phyloP scores from a whole-genome alignment of 2,797 vertebrate species.

The Octomys mimax region DNA sequence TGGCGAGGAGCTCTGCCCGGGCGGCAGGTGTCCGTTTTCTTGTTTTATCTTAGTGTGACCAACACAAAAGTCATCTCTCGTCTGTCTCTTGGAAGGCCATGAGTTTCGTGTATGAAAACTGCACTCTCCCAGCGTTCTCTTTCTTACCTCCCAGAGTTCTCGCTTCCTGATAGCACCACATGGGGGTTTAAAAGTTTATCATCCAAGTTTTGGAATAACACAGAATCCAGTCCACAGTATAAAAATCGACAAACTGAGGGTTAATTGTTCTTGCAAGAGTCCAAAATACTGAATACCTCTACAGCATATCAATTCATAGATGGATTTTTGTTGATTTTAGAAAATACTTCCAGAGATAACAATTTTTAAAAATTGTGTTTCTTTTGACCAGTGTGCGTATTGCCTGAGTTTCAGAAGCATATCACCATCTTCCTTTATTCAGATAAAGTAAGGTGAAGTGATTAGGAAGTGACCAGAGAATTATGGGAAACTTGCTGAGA shows the following conservation, averaged over 20 bases:
- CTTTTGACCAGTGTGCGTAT: conserved; percentile 75
- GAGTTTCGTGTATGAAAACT: not conserved
- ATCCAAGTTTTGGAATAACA: not conserved
- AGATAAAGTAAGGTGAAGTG: conserved; percentile 83
- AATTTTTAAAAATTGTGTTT: conserved; percentile 73
- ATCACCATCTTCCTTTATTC: conserved; percentile 79
- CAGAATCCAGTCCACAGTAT: not conserved
- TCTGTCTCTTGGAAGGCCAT: not conserved
- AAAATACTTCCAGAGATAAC: conserved; percentile 71
- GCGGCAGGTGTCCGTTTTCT: not conserved
- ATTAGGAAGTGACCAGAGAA: conserved; percentile 78
- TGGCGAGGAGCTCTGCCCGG: rapidly evolving
- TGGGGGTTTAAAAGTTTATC: not conserved
- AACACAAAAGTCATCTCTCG: not conserved
- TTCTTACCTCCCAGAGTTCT: not conserved
- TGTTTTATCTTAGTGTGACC: not conserved
- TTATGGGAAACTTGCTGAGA: conserved; percentile 80
- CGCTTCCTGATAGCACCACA: not conserved
- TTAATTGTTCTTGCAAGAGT: not conserved
- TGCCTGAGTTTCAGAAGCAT: conserved; percentile 83
- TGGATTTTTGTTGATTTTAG: not conserved
- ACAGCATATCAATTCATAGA: not conserved
- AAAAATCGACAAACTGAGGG: not conserved
- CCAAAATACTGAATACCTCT: not conserved
- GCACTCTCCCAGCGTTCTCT: not conserved